phyloP scores from a whole-genome alignment of 2,888 invertebrate species.

The Camptogramma bilineatum region DNA sequence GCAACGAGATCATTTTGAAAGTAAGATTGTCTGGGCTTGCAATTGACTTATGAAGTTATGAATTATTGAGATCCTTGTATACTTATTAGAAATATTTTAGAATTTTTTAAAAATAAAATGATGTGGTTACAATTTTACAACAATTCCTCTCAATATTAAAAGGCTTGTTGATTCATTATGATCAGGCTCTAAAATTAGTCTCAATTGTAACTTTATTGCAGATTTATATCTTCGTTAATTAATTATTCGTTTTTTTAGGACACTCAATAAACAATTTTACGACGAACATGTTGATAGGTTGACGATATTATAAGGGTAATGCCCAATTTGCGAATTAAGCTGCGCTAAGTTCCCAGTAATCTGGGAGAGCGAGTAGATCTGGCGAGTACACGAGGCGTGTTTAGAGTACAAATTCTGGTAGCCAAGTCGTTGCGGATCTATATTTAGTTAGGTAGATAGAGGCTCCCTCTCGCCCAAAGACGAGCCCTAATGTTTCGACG shows the following conservation, averaged over 20 bases:
- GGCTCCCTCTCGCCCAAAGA: constrained; percentile 54
- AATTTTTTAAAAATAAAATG: background rate
- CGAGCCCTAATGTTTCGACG: constrained; percentile 27
- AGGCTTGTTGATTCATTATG: background rate
- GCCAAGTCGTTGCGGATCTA: constrained; percentile 63
- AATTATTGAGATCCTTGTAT: constrained; percentile 38
- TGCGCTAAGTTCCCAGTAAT: constrained; percentile 44
- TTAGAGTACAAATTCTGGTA: constrained; percentile 70
- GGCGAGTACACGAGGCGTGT: constrained; percentile 57
- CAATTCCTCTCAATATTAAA: background rate
- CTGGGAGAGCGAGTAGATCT: constrained; percentile 24
- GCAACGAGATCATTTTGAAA: constrained; percentile 40
- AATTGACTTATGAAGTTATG: constrained; percentile 38
- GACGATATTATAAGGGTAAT: constrained; percentile 6
- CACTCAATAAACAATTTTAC: constrained; percentile 8
- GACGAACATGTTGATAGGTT: constrained; percentile 7
- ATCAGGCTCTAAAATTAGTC: background rate
- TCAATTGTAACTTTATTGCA: background rate
- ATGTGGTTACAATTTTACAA: background rate
- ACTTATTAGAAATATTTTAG: constrained; percentile 27
- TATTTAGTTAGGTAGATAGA: constrained; percentile 70
- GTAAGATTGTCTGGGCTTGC: constrained; percentile 41
- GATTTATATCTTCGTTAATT: constrained; percentile 12
- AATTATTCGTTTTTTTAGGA: background rate
- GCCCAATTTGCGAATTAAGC: constrained; percentile 21